These are phyloP conservation scores for Serrognathus titanus DNA, from an alignment of 2,888 invertebrate genomes.

Conservation along the genomic window DNA sequence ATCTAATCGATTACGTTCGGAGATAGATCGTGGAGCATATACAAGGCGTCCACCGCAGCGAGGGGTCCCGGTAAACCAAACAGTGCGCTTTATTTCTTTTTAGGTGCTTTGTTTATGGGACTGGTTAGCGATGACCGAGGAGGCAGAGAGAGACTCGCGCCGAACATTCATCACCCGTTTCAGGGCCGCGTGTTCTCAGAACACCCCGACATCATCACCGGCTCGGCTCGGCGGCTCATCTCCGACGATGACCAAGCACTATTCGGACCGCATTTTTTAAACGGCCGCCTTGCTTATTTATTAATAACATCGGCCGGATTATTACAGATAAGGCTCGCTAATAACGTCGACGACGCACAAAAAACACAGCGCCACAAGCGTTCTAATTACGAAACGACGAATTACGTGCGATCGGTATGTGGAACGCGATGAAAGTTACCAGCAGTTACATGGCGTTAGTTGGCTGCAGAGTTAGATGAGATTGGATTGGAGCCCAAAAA, in stretches of 20 bases:
- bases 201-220: background rate
- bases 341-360: background rate
- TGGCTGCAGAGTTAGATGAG: too few relatives aligned
- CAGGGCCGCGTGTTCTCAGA: conserved; percentile 4
- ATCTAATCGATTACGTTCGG: too few relatives aligned
- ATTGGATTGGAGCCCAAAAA: too few relatives aligned
- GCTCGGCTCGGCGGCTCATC: too few relatives aligned
- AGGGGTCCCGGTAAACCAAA: conserved; percentile 7
- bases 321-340: background rate
- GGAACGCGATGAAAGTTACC: too few relatives aligned
- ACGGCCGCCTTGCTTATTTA: background rate
- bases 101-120: conserved; percentile 9
- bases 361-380: background rate
- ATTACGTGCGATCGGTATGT: too few relatives aligned
- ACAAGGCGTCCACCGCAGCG: background rate
- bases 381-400: too few relatives aligned
- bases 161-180: conserved; percentile 14
- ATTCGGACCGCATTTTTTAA: background rate
- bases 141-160: conserved; percentile 1
- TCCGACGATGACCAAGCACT: background rate
- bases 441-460: too few relatives aligned
- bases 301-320: background rate
- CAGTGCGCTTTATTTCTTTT: conserved; percentile 5
- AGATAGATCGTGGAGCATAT: background rate
- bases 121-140: conserved; percentile 8